Percentiles rank a stretch among this genome's conserved stretches.
Conservation (phyloP, 2,888 invertebrate species). For the Hyalella azteca region DNA sequence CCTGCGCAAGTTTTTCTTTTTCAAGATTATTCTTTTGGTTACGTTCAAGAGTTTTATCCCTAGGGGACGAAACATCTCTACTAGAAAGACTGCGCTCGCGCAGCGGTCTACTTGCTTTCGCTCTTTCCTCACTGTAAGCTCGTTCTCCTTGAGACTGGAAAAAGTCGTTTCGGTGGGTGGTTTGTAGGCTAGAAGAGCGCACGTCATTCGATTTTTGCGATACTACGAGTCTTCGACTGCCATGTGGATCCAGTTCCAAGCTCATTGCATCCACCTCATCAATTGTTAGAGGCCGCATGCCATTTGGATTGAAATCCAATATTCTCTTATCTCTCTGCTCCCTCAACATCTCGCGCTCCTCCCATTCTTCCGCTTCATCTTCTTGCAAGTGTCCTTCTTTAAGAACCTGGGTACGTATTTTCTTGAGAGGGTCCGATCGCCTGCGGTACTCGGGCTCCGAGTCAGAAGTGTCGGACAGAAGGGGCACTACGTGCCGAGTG, state of each 20-base stretch:
- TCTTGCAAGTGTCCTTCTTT: constrained; percentile 48
- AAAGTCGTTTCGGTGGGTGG: neutral
- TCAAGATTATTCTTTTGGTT: constrained; percentile 35
- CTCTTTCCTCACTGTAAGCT: constrained; percentile 31
- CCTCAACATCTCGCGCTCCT: constrained; percentile 11
- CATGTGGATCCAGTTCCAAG: constrained; percentile 50
- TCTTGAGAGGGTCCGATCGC: constrained; percentile 48
- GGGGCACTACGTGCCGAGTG: constrained; percentile 41
- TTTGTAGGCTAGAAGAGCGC: neutral
- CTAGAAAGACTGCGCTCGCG: constrained; percentile 35
- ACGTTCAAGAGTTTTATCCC: constrained; percentile 24
- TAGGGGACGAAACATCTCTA: constrained; percentile 14
- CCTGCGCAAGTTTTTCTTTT: constrained; percentile 40
- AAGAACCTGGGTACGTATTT: constrained; percentile 53
- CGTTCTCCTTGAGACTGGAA: neutral
- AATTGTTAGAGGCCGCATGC: constrained; percentile 53
- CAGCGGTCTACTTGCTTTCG: neutral
- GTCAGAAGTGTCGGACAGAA: constrained; percentile 53
- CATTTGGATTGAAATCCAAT: constrained; percentile 40
- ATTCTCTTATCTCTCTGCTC: constrained; percentile 21
- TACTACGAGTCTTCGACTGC: constrained; percentile 45
- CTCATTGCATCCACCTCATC: constrained; percentile 54
- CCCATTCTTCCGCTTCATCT: constrained; percentile 51
- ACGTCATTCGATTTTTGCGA: constrained; percentile 37
- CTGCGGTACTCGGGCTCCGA: constrained; percentile 45